Evolutionary conservation across 2,113 vertebrate species (phyloP), one percentile per base, ranked within the genome.

Genomic region (Anhinga anhinga): DNA sequence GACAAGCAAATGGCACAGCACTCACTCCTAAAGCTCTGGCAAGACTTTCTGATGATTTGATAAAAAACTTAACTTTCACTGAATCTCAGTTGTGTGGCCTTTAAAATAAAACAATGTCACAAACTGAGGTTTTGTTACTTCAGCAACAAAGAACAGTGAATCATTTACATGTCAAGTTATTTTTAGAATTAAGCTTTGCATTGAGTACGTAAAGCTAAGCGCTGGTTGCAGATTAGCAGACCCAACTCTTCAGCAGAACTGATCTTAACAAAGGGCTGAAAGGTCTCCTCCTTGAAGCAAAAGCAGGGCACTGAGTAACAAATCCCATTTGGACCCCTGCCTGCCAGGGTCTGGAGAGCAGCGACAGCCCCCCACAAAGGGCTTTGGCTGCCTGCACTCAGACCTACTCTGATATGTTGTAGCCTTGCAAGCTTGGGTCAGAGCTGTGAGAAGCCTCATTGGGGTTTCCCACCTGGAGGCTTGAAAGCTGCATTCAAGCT

Each of bases 1-100:
- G 63, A 71, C 67, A 92, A 92, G 95, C 13, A 86, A 94, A 97
- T 74, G 63, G 74, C 91, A 80, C 20, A 81, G 59, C 67, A 66
- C 25, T 92, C 62, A 38, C 27, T 94, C 59, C 30, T 82, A 72
- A 76, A 95, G 78, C 86, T 87, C 62, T 80, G 65, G 50, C 45
- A 82, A 66, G 40, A 30, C 21, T 91, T 95, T 69, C 40, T 83
- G 73, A 55, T 67, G 5, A 87, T 91, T 91, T 90, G 70, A 95
- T 80, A 63, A 18, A 85, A 55, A 86, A 70, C 82, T 63, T 67
- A 49, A 77, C 92, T 80, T 87, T 53, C 53, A 50, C 25, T 70
- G 44, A 71, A 74, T 49, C 44, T 85, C 53, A 76, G 36, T 9
- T 80, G 6, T 7, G 10, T 67, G n/a, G 32, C 29, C n/a, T 84